Evolutionary conservation across 2,888 invertebrate genomes (phyloP).

Genomic region (Ormyrus thymus): DNA sequence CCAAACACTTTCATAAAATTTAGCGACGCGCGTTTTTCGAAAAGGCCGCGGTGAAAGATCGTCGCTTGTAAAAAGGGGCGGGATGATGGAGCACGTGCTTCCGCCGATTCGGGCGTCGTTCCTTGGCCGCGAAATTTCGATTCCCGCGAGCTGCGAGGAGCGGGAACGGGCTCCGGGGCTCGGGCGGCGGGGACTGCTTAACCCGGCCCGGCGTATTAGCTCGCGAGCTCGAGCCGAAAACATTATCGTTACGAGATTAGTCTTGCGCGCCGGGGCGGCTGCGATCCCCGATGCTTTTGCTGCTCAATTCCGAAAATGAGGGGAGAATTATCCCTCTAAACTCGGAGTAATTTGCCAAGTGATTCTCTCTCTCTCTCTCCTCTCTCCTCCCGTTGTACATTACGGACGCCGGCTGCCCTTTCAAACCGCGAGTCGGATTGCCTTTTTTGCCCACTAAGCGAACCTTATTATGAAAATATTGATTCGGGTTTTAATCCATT

Average conservation of each 20-base stretch:
- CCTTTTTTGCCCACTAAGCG: neutral
- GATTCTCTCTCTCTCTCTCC: slow-evolving; percentile 18
- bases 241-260: slow-evolving; percentile 57
- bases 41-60: no score
- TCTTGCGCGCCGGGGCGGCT: slow-evolving; percentile 29
- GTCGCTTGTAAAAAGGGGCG: no score
- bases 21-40: no score
- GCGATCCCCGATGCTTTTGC: slow-evolving; percentile 37
- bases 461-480: no score
- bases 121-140: slow-evolving; percentile 52
- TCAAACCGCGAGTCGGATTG: no score
- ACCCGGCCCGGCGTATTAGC: slow-evolving; percentile 50
- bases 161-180: slow-evolving; percentile 30
- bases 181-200: slow-evolving; percentile 56
- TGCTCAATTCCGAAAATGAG: slow-evolving; percentile 52
- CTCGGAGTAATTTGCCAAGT: slow-evolving; percentile 50
- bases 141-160: slow-evolving; percentile 25
- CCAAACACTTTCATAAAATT: no score
- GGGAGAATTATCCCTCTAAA: slow-evolving; percentile 51
- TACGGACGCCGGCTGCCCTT: no score
- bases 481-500: no score
- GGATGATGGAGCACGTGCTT: no score
- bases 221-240: slow-evolving; percentile 47
- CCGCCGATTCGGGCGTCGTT: no score
- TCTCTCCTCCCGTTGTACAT: neutral